Percentiles rank a stretch among this genome's conserved stretches.
Conservation (phyloP, 2,888 invertebrate genomes). For the Lasioglossum oenotherae region DNA sequence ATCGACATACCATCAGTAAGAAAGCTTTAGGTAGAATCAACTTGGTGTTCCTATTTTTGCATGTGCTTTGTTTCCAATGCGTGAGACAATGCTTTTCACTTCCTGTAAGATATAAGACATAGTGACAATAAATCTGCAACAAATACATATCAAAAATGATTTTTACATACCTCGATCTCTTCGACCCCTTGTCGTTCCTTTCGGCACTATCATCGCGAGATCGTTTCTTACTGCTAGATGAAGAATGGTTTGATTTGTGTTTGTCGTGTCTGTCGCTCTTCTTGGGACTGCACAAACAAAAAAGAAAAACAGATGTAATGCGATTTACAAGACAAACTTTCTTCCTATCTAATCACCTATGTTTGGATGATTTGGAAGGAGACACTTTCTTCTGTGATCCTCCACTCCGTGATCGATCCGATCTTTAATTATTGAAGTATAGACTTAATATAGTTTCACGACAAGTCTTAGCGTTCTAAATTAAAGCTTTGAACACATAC, state of each 20-base stretch:
- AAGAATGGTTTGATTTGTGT: constrained; percentile 84
- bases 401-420: constrained; percentile 82
- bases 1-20: constrained; percentile 59
- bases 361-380: constrained; percentile 87
- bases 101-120: constrained; percentile 58
- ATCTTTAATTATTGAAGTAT: constrained; percentile 79
- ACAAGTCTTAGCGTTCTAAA: constrained; percentile 36
- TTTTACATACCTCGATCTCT: constrained; percentile 88
- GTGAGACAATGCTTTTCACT: constrained; percentile 59
- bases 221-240: constrained; percentile 88
- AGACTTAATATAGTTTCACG: constrained; percentile 44
- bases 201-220: constrained; percentile 91
- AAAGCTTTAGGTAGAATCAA: constrained; percentile 64
- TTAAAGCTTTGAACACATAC: constrained; percentile 10
- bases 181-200: constrained; percentile 87
- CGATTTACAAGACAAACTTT: constrained; percentile 26
- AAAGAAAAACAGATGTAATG: constrained; percentile 26
- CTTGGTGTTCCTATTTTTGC: constrained; percentile 66
- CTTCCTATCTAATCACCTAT: constrained; percentile 85
- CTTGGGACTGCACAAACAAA: constrained; percentile 80
- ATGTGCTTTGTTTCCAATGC: constrained; percentile 52
- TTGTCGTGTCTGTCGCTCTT: constrained; percentile 84
- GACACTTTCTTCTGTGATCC: constrained; percentile 84
- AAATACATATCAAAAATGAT: neutral
- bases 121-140: neutral